Base-by-base conservation (phyloP, 2,797 vertebrate species). In the Gambelia wislizenii region DNA sequence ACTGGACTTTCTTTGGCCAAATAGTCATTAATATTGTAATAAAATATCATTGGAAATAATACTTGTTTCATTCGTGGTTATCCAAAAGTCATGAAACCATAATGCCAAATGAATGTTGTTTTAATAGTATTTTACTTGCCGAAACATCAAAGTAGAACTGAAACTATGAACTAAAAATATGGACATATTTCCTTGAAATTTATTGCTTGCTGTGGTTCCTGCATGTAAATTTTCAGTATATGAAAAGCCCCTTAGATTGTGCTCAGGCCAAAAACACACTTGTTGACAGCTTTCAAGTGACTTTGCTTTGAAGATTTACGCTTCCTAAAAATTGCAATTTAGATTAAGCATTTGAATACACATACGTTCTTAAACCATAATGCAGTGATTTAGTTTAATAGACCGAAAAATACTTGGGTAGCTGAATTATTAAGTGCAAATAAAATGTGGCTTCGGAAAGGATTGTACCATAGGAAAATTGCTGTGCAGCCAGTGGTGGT, bases 1-100 rank as follows among this genome's bases (percentile, higher is more conserved):
- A 75, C 91, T 92, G 91, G 33, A 89, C 88, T 93, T 85, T 84
- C 79, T 93, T 49, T 94, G 93, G 91, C 89, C 92, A 90, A 92
- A 85, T 86, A 89, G 20, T 85, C 79, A 86, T 89, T 86, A 89
- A 86, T 89, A 89, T 86, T 83, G 78, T 47, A 86, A 86, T 89
- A n/a, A 22, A 95, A 76, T 83, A 88, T 69, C 2, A 54, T 18
- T 78, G 84, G 59, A 93, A 91, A 39, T 89, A 13, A 87, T 77
- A 36, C 70, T 70, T 74, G 44, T 44, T 91, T 20, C 49, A 39
- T 0, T 75, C 81, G 69, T 80, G 0, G 13, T 74, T 83, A 4
- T 87, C 92, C 84, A 77, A 27, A 95, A 83, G 76, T n/a, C 82
- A 59, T 78, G 47, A 79, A 88, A 54, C 61, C 47, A 36, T 64